Evolutionary conservation across 2,797 vertebrate species (phyloP).

Genomic region (Falco columbarius): DNA sequence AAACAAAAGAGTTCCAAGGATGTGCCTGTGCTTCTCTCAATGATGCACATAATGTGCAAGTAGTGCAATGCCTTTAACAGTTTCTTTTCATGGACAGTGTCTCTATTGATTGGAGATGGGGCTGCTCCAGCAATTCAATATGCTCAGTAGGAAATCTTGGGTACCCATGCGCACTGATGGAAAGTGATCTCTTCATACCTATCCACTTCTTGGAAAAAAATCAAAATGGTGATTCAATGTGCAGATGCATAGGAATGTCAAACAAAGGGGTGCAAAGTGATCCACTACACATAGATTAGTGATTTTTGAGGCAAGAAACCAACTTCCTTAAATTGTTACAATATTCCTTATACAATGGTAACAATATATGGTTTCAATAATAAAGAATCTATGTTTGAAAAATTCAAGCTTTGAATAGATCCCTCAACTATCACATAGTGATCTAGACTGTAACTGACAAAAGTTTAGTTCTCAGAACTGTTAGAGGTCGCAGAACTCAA

Average conservation of each 20-base stretch:
- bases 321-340: not conserved
- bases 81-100: not conserved
- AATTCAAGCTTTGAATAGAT: not conserved
- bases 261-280: not conserved
- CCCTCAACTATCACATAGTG: not conserved
- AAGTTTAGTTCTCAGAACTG: not conserved
- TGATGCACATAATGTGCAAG: not conserved
- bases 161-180: not conserved
- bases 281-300: not conserved
- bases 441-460: not conserved
- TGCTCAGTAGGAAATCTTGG: not conserved
- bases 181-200: not conserved
- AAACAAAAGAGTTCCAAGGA: not conserved
- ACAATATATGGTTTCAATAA: not conserved
- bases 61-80: not conserved
- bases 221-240: not conserved
- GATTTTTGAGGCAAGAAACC: not conserved
- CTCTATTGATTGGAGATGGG: not conserved
- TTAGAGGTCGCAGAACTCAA: not conserved
- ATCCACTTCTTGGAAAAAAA: not conserved
- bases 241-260: not conserved
- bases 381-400: not conserved
- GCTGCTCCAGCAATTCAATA: not conserved
- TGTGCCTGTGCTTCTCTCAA: not conserved
- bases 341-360: not conserved